These are phyloP conservation scores for Tragelaphus scriptus DNA, from an alignment of 2,113 vertebrate species.

Conservation along the genomic window DNA sequence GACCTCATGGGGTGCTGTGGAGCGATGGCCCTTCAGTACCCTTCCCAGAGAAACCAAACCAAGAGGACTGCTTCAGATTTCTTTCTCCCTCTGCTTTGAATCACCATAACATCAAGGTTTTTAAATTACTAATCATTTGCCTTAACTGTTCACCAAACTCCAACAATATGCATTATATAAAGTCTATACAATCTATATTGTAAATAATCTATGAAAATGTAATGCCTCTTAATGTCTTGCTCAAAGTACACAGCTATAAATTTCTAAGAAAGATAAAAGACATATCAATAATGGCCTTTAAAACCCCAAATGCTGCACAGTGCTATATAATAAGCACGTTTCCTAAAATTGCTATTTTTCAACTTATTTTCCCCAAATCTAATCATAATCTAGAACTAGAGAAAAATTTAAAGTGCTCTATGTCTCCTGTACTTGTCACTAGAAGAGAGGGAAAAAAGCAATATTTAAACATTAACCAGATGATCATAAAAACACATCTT, in stretches of 20 bases:
- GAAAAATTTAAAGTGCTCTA: neutral
- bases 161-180: neutral
- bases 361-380: neutral
- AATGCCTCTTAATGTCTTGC: neutral
- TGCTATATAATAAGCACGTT: neutral
- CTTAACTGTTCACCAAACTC: neutral
- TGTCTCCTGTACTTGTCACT: neutral
- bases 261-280: neutral
- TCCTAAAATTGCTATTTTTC: slow-evolving; percentile 10
- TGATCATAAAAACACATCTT: neutral
- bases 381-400: neutral
- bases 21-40: neutral
- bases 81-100: neutral
- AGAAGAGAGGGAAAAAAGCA: neutral
- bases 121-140: neutral
- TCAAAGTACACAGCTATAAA: neutral
- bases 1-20: neutral
- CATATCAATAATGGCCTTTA: neutral
- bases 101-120: neutral
- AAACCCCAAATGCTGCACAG: neutral
- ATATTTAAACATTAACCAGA: neutral
- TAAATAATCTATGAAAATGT: neutral
- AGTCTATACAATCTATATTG: neutral
- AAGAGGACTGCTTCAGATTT: neutral
- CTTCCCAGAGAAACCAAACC: neutral